A percentile compares a stretch with the other conserved stretches of the same genome.
phyloP scores from a whole-genome alignment of 2,113 vertebrate species.

The Todiramphus saurophagus region DNA sequence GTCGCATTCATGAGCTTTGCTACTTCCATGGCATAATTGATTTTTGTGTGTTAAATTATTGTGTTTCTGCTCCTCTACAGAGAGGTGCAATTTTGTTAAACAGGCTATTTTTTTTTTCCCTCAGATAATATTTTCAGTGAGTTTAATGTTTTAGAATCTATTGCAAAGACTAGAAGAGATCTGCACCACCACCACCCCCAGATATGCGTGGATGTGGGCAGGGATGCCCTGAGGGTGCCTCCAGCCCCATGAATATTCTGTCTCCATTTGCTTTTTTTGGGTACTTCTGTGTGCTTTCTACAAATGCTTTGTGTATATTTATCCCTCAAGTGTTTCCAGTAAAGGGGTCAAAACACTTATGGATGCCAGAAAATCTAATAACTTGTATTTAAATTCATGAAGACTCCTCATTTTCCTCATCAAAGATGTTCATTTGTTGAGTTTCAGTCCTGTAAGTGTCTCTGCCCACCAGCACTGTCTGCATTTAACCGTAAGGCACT shows the following conservation, averaged over 20 bases:
- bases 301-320: not conserved
- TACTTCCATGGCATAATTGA: not conserved
- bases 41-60: not conserved
- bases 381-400: not conserved
- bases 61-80: not conserved
- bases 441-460: not conserved
- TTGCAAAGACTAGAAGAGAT: not conserved
- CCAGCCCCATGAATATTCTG: not conserved
- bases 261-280: not conserved
- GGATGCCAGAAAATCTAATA: not conserved
- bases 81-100: not conserved
- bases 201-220: not conserved
- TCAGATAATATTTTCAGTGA: not conserved
- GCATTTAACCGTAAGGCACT: not conserved
- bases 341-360: not conserved
- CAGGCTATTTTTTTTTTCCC: not conserved
- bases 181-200: not conserved
- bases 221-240: not conserved
- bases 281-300: not conserved
- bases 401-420: not conserved
- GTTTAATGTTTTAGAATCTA: not conserved
- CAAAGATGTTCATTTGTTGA: not conserved
- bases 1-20: not conserved
- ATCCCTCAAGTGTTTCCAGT: not conserved
- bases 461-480: accelerated